Base-by-base conservation (phyloP, 1,140 invertebrate species). In the Drosophila carrolli region DNA sequence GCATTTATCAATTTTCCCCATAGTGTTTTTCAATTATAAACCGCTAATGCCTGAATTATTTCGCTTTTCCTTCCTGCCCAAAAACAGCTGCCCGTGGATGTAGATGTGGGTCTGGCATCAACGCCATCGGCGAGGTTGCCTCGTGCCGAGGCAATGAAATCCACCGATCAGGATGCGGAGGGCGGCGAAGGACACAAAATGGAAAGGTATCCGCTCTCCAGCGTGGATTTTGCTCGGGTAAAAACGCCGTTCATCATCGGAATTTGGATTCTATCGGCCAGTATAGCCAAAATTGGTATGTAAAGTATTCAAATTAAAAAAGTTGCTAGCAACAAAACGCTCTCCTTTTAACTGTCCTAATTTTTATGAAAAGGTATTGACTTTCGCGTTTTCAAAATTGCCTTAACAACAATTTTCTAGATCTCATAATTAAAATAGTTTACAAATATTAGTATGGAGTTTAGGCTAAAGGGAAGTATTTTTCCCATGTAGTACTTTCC, bases 251-350 rank as follows among this genome's bases (percentile, higher is more conserved):
- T 98, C 92, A 95, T 98, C 73, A 98, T 99, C 70, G 97, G 97
- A 9, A 93, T 98, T 61, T 99, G 98, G 98, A 98, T 99, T 81
- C 96, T 99, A 78, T 97, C 97, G 80, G 97, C 97, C 19, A 98
- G 97, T 91, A 93, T 98, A 79, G 97, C 97, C 4, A 99, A 98
- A 95, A 98, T 98, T 89, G 97, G 98, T 98, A 92, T 96, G 95
- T 94, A 7, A 38, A 16, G 0, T 13, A 47, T 6, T 6, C 1
- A 23, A 6, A 1, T 23, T 46, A 2, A 19, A 27, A 13, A 47
- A 8, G 29, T 32, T 48, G 19, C 9, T 19, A 6, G 3, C 4
- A 29, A 7, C 29, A 29, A 5, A n/a, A n/a, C n/a, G n/a, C n/a
- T n/a, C n/a, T n/a, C 29, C 6, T 32, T 32, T 32, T 6, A 32